Percentiles rank a stretch among this genome's conserved stretches.
Conservation (phyloP, 2,888 invertebrate species). For the Antheraea assamensis region DNA sequence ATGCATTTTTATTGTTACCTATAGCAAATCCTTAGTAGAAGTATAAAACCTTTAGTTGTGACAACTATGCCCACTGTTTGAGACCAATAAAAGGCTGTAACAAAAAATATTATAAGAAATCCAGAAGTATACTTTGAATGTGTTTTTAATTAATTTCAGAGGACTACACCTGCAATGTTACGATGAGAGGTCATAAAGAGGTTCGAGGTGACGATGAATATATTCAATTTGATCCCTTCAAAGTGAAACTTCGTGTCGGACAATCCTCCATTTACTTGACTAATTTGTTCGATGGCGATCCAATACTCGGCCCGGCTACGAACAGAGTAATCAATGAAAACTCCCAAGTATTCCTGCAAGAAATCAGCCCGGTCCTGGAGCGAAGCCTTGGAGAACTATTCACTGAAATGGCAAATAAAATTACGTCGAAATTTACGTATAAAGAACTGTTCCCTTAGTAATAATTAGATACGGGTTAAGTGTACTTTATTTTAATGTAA, state of each 20-base stretch:
- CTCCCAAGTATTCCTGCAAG: slow-evolving; percentile 84
- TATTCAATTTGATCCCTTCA: slow-evolving; percentile 84
- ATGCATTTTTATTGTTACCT: too few species aligned
- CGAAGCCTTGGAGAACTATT: slow-evolving; percentile 84
- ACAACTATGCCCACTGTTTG: not conserved
- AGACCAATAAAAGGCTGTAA: not conserved
- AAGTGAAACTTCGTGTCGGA: slow-evolving; percentile 82
- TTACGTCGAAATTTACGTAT: slow-evolving; percentile 86
- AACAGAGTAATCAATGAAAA: slow-evolving; percentile 87
- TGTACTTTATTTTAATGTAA: not conserved
- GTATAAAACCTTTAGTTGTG: not conserved
- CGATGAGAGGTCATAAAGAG: slow-evolving; percentile 84
- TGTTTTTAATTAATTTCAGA: slow-evolving; percentile 65
- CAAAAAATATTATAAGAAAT: not conserved
- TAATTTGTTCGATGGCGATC: slow-evolving; percentile 86
- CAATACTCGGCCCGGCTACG: slow-evolving; percentile 84
- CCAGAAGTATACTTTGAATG: not conserved
- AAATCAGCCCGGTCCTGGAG: slow-evolving; percentile 86
- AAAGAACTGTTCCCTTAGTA: slow-evolving; percentile 84
- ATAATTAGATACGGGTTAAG: not conserved
- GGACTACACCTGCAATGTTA: slow-evolving; percentile 84
- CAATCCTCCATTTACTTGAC: slow-evolving; percentile 83
- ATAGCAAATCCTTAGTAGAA: not conserved
- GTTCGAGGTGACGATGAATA: slow-evolving; percentile 81
- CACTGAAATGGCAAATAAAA: slow-evolving; percentile 86